These are phyloP conservation scores for Mesoclemmys tuberculata DNA, from an alignment of 2,113 vertebrate species.

Conservation along the genomic window DNA sequence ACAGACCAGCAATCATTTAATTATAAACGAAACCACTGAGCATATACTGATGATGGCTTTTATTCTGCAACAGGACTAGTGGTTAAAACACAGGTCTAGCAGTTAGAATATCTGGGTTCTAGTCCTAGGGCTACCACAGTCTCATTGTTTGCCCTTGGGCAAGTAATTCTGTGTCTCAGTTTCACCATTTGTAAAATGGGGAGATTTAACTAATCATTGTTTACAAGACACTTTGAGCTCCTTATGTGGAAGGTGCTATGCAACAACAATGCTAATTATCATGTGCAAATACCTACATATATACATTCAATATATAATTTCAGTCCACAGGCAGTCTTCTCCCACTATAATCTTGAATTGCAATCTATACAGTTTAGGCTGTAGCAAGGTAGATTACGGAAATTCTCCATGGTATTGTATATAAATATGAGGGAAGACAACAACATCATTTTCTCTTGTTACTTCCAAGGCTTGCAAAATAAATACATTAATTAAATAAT, in stretches of 20 bases:
- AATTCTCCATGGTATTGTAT: constrained; percentile 16
- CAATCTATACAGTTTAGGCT: constrained; percentile 25
- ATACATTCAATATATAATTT: not conserved
- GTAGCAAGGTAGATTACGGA: not conserved
- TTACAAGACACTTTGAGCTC: not conserved
- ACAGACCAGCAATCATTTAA: constrained; percentile 32
- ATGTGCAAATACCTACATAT: not conserved
- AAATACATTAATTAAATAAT: constrained; percentile 69
- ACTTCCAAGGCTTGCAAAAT: not conserved
- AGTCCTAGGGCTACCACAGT: not conserved
- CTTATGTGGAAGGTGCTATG: not conserved
- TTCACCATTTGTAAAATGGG: not conserved
- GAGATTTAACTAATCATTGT: not conserved
- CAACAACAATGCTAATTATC: not conserved
- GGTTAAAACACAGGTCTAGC: not conserved
- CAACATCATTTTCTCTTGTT: not conserved
- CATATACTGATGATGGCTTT: constrained; percentile 13
- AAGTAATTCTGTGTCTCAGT: not conserved
- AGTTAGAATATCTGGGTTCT: not conserved
- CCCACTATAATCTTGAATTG: constrained; percentile 19
- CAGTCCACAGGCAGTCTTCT: not conserved
- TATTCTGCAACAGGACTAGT: constrained; percentile 15
- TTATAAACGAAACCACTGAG: not conserved
- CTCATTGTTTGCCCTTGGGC: not conserved
- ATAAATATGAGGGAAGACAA: constrained; percentile 30